Evolutionary conservation across 2,888 invertebrate genomes (phyloP).

Genomic region (Pammene aurita): DNA sequence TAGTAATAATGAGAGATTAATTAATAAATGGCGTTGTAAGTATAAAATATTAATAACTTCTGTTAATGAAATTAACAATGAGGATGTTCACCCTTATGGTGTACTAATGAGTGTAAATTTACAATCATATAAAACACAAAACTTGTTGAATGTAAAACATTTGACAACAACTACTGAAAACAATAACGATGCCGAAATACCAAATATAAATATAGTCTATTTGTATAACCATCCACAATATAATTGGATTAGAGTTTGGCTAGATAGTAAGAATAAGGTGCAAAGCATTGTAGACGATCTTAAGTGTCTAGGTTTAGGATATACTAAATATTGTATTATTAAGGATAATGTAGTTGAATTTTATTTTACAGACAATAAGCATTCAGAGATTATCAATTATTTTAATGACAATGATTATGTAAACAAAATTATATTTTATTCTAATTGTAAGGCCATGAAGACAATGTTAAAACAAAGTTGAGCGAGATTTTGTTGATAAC

Average conservation of each 20-base stretch:
- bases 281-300: background rate
- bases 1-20: background rate
- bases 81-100: background rate
- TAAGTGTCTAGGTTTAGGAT: background rate
- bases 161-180: background rate
- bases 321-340: background rate
- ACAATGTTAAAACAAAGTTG: background rate
- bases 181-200: background rate
- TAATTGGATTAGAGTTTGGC: background rate
- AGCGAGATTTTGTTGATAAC: background rate
- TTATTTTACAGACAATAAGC: background rate
- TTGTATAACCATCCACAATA: background rate
- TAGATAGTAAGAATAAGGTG: background rate
- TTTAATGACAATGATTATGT: background rate
- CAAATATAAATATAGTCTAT: background rate
- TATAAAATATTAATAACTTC: background rate
- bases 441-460: background rate
- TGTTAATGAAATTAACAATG: background rate
- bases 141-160: background rate
- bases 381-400: background rate
- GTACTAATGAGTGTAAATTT: background rate
- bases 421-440: slow-evolving; percentile 1
- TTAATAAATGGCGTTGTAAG: background rate
- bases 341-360: background rate
- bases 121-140: background rate